Evolutionary conservation across 2,797 vertebrate genomes (phyloP).

Genomic region (Simalia tracyae): DNA sequence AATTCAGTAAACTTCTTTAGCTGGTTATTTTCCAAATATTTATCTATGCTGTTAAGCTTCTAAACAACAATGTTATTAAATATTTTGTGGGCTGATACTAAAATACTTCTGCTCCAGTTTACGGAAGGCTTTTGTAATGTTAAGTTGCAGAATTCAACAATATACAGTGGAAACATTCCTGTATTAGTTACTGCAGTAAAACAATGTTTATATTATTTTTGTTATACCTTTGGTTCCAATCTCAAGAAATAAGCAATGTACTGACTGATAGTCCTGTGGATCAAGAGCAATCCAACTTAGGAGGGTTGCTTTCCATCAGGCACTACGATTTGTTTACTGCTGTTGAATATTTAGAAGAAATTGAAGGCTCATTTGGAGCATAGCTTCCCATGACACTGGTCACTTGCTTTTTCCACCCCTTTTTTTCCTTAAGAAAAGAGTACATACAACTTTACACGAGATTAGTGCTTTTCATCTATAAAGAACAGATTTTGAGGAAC

Average conservation of each 20-base stretch:
- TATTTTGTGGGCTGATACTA: slow-evolving; percentile 20
- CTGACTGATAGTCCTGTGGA: slow-evolving; percentile 34
- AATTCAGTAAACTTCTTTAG: background rate
- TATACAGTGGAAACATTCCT: slow-evolving; percentile 28
- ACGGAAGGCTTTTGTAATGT: slow-evolving; percentile 43
- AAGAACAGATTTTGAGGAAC: too few species aligned
- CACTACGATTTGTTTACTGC: background rate
- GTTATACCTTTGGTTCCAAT: slow-evolving; percentile 39
- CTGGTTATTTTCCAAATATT: background rate
- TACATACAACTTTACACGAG: too few species aligned
- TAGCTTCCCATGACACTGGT: too few species aligned
- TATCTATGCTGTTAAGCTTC: slow-evolving; percentile 15
- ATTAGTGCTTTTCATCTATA: too few species aligned
- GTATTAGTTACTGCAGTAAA: slow-evolving; percentile 35
- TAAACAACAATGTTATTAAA: slow-evolving; percentile 32
- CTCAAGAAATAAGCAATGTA: slow-evolving; percentile 52
- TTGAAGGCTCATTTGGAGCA: too few species aligned
- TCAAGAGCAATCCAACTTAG: slow-evolving; percentile 33
- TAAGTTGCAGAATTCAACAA: slow-evolving; percentile 52
- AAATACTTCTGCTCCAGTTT: slow-evolving; percentile 29
- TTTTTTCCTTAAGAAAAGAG: too few species aligned
- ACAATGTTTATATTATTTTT: slow-evolving; percentile 19
- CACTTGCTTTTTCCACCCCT: too few species aligned
- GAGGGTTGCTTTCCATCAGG: background rate
- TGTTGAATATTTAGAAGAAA: too few species aligned